Evolutionary conservation across 2,797 vertebrate genomes (phyloP), one percentile per base, ranked within the genome.

Genomic region (Linurgus olivaceus): DNA sequence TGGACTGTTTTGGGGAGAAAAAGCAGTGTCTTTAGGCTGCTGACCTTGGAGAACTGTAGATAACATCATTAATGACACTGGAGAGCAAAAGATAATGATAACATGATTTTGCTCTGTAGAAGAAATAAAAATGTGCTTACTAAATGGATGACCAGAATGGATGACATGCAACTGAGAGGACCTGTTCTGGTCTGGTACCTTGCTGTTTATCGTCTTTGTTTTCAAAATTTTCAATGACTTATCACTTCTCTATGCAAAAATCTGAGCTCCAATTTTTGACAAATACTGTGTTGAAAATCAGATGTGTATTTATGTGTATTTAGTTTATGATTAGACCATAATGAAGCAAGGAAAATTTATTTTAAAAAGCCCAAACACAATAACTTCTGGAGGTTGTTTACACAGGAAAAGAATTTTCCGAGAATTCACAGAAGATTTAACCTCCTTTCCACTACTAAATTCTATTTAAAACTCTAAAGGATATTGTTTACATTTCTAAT

Each of bases 111-210:
- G 5, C 51, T 86, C 65, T 31, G 28, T 31, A 63, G 20, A 45
- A 71, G 63, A 79, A 92, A 89, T 88, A 88, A 92, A 95, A 91
- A 76, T 5, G 17, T 68, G n/a, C 24, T 86, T 70, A 61, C 45
- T 76, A 73, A 91, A 85, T 47, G 62, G 51, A 35, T 65, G 76
- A 40, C 21, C 38, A 92, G 61, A 86, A 52, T n/a, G 18, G n/a
- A 24, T 35, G 7, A 59, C 0, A 0, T 29, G 51, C 35, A 51
- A 33, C 59, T 2, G 1, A 2, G 6, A 72, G 6, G 14, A 20
- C 8, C 23, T 61, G 13, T 54, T 81, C 50, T 61, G 35, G 52
- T 84, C 66, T 58, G 8, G 7, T 81, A 23, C 14, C 65, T 65
- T 10, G 12, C 29, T 54, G 17, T 23, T 80, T 63, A 37, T 55